phyloP scores from a whole-genome alignment of 64 coral and sea anemone genomes.

The Stylophora pistillata region DNA sequence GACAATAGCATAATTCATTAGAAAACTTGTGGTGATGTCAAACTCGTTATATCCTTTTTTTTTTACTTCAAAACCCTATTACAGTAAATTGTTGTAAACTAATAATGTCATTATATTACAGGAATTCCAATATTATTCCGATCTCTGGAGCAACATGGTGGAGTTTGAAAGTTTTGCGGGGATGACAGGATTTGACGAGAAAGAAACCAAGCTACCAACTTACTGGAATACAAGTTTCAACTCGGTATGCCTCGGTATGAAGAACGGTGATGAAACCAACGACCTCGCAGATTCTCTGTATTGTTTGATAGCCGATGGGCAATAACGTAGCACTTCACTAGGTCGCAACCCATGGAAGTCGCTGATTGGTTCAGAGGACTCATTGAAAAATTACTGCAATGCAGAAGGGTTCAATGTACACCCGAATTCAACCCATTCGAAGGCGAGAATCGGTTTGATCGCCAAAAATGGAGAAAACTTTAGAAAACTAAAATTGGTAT shows the following conservation, averaged over 20 bases:
- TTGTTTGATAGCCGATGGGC: conserved; percentile 47
- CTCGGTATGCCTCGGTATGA: conserved; percentile 68
- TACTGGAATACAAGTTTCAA: conserved; percentile 66
- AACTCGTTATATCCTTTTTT: too few relatives aligned
- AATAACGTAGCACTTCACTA: background rate
- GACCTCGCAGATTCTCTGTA: conserved; percentile 18
- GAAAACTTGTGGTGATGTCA: too few relatives aligned
- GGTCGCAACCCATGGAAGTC: conserved; percentile 49
- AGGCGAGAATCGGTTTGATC: conserved; percentile 61
- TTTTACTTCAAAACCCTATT: too few relatives aligned
- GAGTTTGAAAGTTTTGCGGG: conserved; percentile 37
- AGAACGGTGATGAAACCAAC: background rate
- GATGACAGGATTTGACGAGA: conserved; percentile 53
- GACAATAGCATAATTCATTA: too few relatives aligned
- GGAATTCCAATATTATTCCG: conserved; percentile 42
- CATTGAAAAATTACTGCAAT: conserved; percentile 37
- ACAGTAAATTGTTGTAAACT: too few relatives aligned
- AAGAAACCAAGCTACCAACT: conserved; percentile 65
- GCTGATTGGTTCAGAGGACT: conserved; percentile 8
- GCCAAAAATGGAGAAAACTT: conserved; percentile 50
- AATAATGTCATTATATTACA: background rate
- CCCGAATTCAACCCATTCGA: background rate
- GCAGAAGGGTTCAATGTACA: conserved; percentile 56
- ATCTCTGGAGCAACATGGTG: conserved; percentile 48
- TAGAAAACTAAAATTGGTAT: conserved; percentile 44